phyloP scores from a whole-genome alignment of 2,797 vertebrate species.

The Pterois miles region DNA sequence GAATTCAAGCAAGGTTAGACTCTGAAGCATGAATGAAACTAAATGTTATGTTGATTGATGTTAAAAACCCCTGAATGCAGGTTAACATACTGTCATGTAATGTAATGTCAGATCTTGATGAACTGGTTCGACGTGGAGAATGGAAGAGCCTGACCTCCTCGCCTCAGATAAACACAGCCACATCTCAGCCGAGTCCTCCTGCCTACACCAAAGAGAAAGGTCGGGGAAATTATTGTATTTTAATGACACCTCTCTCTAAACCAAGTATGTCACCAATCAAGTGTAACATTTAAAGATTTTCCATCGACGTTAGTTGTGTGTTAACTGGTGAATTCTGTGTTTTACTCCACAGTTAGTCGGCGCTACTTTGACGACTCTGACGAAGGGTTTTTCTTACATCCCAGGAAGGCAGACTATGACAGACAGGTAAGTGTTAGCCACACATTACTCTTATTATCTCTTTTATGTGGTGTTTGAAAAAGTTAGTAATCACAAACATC shows the following conservation, averaged over 20 bases:
- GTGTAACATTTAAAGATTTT: not conserved
- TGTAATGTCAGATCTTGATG: constrained; percentile 75
- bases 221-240: constrained; percentile 7
- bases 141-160: constrained; percentile 57
- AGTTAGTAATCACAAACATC: too few species aligned
- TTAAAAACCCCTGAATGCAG: not conserved
- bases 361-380: not conserved
- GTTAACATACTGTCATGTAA: not conserved
- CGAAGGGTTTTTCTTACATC: constrained; percentile 48
- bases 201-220: constrained; percentile 79
- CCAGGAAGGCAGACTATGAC: constrained; percentile 13
- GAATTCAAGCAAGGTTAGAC: constrained; percentile 82
- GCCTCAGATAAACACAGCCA: constrained; percentile 19
- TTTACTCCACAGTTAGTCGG: constrained; percentile 60
- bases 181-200: constrained; percentile 62
- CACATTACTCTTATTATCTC: not conserved
- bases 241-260: not conserved
- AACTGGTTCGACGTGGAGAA: constrained; percentile 73
- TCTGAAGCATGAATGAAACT: not conserved
- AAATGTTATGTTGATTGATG: not conserved
- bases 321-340: not conserved
- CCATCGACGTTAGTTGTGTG: not conserved
- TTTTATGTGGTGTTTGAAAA: not conserved
- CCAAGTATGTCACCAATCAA: not conserved
- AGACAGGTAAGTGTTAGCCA: constrained; percentile 51